Evolutionary conservation across 2,113 vertebrate genomes (phyloP), one percentile per base, ranked within the genome.

Genomic region (Anser brachyrhynchus): DNA sequence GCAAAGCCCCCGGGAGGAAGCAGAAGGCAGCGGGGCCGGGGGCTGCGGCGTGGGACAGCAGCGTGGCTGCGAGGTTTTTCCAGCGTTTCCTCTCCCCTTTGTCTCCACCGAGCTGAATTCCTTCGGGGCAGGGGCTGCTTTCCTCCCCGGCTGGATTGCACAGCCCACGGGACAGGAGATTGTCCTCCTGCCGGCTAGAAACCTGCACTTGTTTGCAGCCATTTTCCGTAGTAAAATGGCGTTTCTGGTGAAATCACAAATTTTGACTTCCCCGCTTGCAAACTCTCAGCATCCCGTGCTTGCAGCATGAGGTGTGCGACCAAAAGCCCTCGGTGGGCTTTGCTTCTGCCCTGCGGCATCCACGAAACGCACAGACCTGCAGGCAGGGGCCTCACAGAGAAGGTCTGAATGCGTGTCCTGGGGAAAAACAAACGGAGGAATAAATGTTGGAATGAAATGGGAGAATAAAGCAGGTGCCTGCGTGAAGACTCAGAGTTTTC

Each of bases 241-340:
- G 18, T 59, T 90, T 52, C 78, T 44, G 46, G 23, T 35, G 49
- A 29, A 78, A 37, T 19, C 1, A 0, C 3, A 16, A 13, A 5
- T 89, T 82, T 67, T 41, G 5, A 10, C 17, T 23, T 43, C 31
- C 49, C 67, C 44, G 8, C 0, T 2, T 11, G 41, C 43, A 41
- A 5, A 64, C 51, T 2, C 0, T 16, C 5, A 0, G 33, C 29
- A 20, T 51, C 57, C 57, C 0, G 1, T 4, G 52, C 4, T 66
- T 21, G 22, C 35, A 39, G 67, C 3, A 41, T 1, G 37, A 65
- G 62, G 16, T 41, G 17, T 29, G 25, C 8, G 26, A 65, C 37
- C 62, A 41, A 65, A 41, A 65, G 37, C 17, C 51, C 62, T 20
- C 6, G 26, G 37, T 28, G 62, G 61, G 17, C 61, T 52, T 26